Evolutionary conservation across 1,140 invertebrate species (phyloP), one percentile per base, ranked within the genome.

Genomic region (Stenopsyche tienmushanensis): DNA sequence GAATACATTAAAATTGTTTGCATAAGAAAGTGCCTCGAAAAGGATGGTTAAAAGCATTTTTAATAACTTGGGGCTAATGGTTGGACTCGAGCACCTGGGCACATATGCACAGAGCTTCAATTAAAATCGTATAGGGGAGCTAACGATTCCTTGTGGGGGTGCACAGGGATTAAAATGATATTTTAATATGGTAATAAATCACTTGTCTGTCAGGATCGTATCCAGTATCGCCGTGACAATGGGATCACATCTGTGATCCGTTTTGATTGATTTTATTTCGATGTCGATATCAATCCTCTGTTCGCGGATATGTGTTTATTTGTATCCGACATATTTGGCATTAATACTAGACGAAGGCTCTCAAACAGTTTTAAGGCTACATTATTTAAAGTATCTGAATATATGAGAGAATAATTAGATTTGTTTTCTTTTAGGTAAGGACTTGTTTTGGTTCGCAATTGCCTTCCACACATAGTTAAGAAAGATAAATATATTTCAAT

Each of bases 161-260:
- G 29, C 18, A 15, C 17, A 3, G 29, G 13, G n/a, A 55, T 55
- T 39, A 42, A 42, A 57, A 57, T 42, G 54, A 57, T 57, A 42
- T 57, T 57, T 57, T 57, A 57, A 57, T 57, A 26, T 57, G 54
- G 54, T 25, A 39, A 57, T 57, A 57, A 57, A 57, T 57, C 54
- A 57, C 34, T 20, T 1, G n/a, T 3, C 20, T 26, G 50, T 53
- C 50, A 25, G 20, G 21, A 10, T 20, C 15, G 47, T 21, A 21
- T 15, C 47, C 47, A 49, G 47, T 20, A 21, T 15, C 21, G 17
- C 47, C 3, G 20, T 23, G 50, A 53, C 20, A 53, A 53, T 23
- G n/a, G 54, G 29, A 39, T 5, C 47, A 17, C 54, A 57, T 57
- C 54, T 57, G 54, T 24, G 18, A 25, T 53, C 18, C 54, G 39